Conservation (phyloP, 2,113 vertebrate species). For the Callipepla squamata region DNA sequence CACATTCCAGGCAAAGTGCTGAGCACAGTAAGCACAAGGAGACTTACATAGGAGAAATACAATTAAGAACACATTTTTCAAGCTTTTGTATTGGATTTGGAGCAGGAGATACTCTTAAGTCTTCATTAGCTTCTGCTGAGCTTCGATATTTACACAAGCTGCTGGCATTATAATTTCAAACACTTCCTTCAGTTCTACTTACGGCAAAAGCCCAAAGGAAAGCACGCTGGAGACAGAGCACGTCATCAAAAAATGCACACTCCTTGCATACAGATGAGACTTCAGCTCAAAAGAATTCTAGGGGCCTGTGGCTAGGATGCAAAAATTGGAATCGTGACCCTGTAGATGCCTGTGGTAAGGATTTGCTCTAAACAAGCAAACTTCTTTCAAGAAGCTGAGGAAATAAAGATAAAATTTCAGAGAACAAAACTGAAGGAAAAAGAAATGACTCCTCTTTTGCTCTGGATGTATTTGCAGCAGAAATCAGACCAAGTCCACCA, state of each 20-base stretch:
- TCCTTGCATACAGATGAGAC: background rate
- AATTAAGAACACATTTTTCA: background rate
- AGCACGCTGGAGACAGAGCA: background rate
- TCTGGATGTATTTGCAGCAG: background rate
- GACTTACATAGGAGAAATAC: background rate
- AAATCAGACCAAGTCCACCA: background rate
- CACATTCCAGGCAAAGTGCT: background rate
- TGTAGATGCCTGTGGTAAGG: background rate
- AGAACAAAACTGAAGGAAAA: background rate
- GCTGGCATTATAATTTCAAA: conserved; percentile 28
- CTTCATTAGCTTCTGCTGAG: conserved; percentile 19
- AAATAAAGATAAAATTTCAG: background rate
- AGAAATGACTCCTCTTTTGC: background rate
- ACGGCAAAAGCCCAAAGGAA: background rate
- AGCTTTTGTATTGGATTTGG: background rate
- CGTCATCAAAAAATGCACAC: background rate
- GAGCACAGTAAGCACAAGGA: background rate
- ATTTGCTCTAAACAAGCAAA: background rate
- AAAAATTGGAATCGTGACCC: background rate
- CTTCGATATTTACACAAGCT: background rate
- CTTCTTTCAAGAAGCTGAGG: background rate
- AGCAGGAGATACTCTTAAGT: background rate
- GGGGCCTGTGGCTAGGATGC: background rate
- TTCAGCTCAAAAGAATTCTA: background rate
- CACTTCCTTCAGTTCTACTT: conserved; percentile 13